A percentile compares a stretch with the other conserved stretches of the same genome.
These are phyloP conservation scores for Syrista parreyssii DNA, from an alignment of 2,888 invertebrate genomes.

Conservation along the genomic window DNA sequence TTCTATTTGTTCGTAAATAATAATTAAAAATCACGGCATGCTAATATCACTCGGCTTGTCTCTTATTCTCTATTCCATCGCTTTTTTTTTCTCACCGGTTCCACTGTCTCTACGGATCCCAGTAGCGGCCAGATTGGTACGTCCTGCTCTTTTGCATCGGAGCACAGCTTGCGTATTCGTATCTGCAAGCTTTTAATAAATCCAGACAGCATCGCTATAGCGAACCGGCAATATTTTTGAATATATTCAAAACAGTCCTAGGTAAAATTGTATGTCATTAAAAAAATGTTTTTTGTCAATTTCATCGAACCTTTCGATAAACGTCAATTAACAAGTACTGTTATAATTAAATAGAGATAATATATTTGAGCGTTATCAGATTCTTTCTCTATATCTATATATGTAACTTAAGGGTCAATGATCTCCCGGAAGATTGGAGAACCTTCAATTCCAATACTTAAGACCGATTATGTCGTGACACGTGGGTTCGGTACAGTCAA, in stretches of 20 bases:
- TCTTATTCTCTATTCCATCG: slow-evolving; percentile 35
- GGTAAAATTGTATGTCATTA: slow-evolving; percentile 7
- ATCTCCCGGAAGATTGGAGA: background rate
- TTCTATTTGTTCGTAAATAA: slow-evolving; percentile 57
- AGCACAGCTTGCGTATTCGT: slow-evolving; percentile 37
- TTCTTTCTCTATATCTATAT: background rate
- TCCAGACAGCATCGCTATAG: background rate
- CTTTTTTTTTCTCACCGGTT: slow-evolving; percentile 30
- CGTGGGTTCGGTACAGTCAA: slow-evolving; percentile 41
- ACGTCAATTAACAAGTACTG: background rate
- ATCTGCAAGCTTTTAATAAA: slow-evolving; percentile 51
- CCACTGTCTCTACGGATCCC: slow-evolving; percentile 3
- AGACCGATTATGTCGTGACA: slow-evolving; percentile 48
- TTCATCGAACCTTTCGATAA: background rate
- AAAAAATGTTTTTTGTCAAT: background rate
- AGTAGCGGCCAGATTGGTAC: slow-evolving; percentile 27
- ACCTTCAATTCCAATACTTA: background rate
- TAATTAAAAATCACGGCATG: slow-evolving; percentile 54
- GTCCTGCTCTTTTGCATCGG: slow-evolving; percentile 42
- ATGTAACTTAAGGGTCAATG: background rate
- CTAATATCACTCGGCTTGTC: slow-evolving; percentile 44
- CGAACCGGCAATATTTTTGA: background rate
- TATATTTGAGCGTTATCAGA: background rate
- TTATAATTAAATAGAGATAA: background rate
- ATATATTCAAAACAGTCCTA: slow-evolving; percentile 12